Evolutionary conservation across 2,888 invertebrate genomes (phyloP), one percentile per base, ranked within the genome.

Genomic region (Microchrysa polita): DNA sequence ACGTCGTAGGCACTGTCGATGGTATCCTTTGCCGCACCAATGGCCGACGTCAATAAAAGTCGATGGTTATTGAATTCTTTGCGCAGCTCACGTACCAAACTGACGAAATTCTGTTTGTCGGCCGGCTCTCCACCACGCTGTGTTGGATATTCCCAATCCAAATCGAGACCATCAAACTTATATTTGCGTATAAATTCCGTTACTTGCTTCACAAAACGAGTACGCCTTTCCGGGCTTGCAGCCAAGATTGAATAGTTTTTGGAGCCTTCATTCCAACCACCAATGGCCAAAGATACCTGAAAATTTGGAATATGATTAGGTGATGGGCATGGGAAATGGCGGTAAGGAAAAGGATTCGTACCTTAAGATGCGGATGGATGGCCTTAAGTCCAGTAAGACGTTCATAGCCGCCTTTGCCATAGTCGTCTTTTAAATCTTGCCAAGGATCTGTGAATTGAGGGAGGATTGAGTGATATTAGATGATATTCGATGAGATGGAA

Each of bases 261-360:
- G 0, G 95, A 95, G 0, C 95, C 95, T 81, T 96, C 95, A 82
- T 95, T 95, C 96, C 96, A 96, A 0, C 96, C 96, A 0, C 96
- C 96, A 52, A 96, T 92, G 0, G 94, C 95, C 12, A 96, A 82
- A 1, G 91, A 89, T 4, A 92, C 89, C 80, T 88, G 87, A 12
- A 73, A 44, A 14, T 48, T 2, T 1, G 16, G 61, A 44, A 52
- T 22, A 14, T 48, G 10, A 48, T 16, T 48, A 27, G 16, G 18
- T 7, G 2, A 14, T 22, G 16, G 18, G n/a, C 18, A 59, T 73
- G 22, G 16, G 10, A 10, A 67, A 42, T 5, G 55, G 12, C 18
- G 16, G 42, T 73, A 42, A 34, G 10, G 14, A 67, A 22, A 12
- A 40, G 12, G 18, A 55, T 44, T 12, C 20, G 23, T 1, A 86